Evolutionary conservation across 1,140 invertebrate species (phyloP), one percentile per base, ranked within the genome.

Genomic region (Ips nitidus): DNA sequence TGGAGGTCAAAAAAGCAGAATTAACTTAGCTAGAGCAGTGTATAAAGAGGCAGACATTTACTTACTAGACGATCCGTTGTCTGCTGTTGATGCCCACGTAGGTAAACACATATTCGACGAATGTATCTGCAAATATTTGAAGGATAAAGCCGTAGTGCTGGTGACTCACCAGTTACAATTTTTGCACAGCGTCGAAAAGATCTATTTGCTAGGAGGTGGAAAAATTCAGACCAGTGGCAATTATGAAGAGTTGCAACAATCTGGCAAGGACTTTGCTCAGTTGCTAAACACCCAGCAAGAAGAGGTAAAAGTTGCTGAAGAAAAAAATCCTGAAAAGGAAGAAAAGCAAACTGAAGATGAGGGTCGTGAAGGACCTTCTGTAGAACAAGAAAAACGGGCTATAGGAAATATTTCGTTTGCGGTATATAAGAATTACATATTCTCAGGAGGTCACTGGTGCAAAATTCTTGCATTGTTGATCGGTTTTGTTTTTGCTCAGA

Each of bases 81-180:
- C 90, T 62, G 92, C 92, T 0, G 89, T 91, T 38, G 90, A 91
- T 80, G 83, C 88, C 0, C 87, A 89, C 73, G 90, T 91, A 1
- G 88, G 88, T 3, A 84, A 85, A 0, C 86, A 89, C 72, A 79
- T 91, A 7, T 90, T 90, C 73, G 86, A 90, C 72, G 83, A 89
- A 36, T 90, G 89, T 73, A 85, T 91, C 52, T 36, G 3, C 6
- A 60, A 50, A 8, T 73, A 73, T 75, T 79, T 95, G 68, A 83
- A 85, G 38, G 81, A 86, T 36, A 89, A 93, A 74, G 89, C 90
- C 4, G 82, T 89, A 1, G 86, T 97, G 75, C 82, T 94, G 37
- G 91, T 94, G 2, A 96, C 94, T 1, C 94, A 97, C 82, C 94
- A 96, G 79, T 79, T 96, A 66, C 93, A 95, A 78, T 94, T 92